Conservation (phyloP, 2,113 vertebrate species). For the Phylloscopus trochilus region DNA sequence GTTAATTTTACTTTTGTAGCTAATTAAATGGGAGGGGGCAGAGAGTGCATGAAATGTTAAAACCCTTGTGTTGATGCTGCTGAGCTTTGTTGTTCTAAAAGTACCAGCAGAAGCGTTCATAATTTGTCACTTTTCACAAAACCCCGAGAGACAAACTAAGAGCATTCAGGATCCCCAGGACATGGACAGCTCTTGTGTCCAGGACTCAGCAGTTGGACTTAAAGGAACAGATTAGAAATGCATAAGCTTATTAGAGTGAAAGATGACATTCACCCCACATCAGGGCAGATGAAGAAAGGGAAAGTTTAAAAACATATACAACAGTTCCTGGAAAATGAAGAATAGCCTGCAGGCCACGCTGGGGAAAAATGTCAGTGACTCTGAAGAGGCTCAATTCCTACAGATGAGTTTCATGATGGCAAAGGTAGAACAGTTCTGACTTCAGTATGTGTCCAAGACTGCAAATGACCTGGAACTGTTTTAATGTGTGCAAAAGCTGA, state of each 20-base stretch:
- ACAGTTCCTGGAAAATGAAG: slow-evolving; percentile 58
- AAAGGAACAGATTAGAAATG: slow-evolving; percentile 79
- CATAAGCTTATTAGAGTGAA: slow-evolving; percentile 78
- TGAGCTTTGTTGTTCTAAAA: slow-evolving; percentile 80
- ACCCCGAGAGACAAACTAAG: slow-evolving; percentile 68
- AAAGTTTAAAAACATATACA: slow-evolving; percentile 61
- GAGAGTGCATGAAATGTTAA: slow-evolving; percentile 78
- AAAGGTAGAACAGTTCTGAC: slow-evolving; percentile 34
- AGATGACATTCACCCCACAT: slow-evolving; percentile 42
- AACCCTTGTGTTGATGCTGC: slow-evolving; percentile 65
- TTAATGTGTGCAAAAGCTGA: slow-evolving; percentile 54
- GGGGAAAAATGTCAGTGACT: slow-evolving; percentile 57
- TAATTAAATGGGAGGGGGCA: slow-evolving; percentile 81
- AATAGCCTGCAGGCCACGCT: not conserved
- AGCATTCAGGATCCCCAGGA: slow-evolving; percentile 77
- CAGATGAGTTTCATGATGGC: slow-evolving; percentile 37
- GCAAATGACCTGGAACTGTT: slow-evolving; percentile 47
- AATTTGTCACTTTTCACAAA: slow-evolving; percentile 75
- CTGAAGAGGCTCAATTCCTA: slow-evolving; percentile 20
- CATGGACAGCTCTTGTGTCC: slow-evolving; percentile 77
- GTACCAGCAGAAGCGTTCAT: slow-evolving; percentile 76
- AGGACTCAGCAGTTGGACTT: slow-evolving; percentile 73
- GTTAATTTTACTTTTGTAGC: slow-evolving; percentile 83
- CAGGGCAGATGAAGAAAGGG: slow-evolving; percentile 33
- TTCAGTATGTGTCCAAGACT: not conserved